A percentile compares a stretch with the other conserved stretches of the same genome.
Conservation (phyloP, 2,797 vertebrate species). For the Dipus sagitta region DNA sequence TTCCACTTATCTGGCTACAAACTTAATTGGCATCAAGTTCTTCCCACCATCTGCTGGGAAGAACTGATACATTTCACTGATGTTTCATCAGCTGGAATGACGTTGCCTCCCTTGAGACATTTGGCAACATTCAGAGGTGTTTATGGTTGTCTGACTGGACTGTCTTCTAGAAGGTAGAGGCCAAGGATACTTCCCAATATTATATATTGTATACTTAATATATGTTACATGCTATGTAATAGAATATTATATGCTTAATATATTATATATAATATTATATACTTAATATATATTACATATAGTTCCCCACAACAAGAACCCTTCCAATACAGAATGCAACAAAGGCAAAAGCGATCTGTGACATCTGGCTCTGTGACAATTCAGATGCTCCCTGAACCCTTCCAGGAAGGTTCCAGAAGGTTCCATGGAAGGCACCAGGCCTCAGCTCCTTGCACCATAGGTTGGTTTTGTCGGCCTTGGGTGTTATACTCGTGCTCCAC, state of each 20-base stretch:
- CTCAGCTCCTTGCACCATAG: not conserved
- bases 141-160: not conserved
- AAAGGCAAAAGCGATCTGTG: not conserved
- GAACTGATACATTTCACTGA: not conserved
- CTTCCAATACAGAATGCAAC: not conserved
- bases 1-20: not conserved
- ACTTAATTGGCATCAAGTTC: not conserved
- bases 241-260: no score
- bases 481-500: not conserved
- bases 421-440: not conserved
- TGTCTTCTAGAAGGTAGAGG: not conserved
- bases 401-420: not conserved
- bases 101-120: not conserved
- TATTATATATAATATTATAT: no score
- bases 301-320: not conserved
- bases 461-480: not conserved
- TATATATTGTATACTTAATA: no score
- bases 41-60: not conserved
- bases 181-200: not conserved
- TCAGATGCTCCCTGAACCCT: not conserved
- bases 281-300: no score
- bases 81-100: not conserved
- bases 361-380: not conserved
- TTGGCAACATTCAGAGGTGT: not conserved
- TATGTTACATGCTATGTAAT: no score